These are phyloP conservation scores for Bicyclus anynana DNA, from an alignment of 1,140 invertebrate species.

Conservation along the genomic window DNA sequence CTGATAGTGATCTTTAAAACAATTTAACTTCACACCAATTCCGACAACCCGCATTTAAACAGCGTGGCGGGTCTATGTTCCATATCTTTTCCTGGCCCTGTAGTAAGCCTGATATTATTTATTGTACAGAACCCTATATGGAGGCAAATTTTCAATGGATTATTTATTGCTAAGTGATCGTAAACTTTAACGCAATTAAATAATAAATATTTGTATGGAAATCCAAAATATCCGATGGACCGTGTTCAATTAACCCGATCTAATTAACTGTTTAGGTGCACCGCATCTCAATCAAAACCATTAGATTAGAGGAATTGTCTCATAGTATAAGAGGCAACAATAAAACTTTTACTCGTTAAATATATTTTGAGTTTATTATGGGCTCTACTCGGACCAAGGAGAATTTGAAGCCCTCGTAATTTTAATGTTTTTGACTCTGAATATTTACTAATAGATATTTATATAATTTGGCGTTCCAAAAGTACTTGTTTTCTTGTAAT, in stretches of 20 bases:
- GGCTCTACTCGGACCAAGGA: too few species aligned
- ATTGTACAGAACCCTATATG: not conserved
- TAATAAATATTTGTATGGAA: conserved; percentile 19
- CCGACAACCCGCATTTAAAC: too few species aligned
- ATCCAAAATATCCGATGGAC: conserved; percentile 6
- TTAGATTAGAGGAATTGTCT: conserved; percentile 58
- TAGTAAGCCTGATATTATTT: not conserved
- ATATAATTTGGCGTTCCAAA: too few species aligned
- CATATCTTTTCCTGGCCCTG: too few species aligned
- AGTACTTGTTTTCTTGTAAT: too few species aligned
- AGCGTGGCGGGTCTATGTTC: too few species aligned
- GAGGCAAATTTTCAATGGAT: not conserved
- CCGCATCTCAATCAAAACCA: conserved; percentile 58
- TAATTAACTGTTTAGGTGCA: conserved; percentile 46
- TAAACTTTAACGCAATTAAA: conserved; percentile 11
- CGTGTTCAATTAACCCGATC: conserved; percentile 31
- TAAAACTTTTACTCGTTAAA: not conserved
- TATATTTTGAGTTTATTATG: not conserved
- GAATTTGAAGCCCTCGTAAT: too few species aligned
- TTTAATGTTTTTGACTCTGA: too few species aligned
- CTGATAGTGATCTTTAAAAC: too few species aligned
- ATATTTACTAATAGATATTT: too few species aligned
- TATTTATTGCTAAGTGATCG: conserved; percentile 3
- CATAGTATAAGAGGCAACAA: conserved; percentile 27
- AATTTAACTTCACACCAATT: too few species aligned